Evolutionary conservation across 2,797 vertebrate genomes (phyloP), one percentile per base, ranked within the genome.

Genomic region (Rhodeus uyekii): DNA sequence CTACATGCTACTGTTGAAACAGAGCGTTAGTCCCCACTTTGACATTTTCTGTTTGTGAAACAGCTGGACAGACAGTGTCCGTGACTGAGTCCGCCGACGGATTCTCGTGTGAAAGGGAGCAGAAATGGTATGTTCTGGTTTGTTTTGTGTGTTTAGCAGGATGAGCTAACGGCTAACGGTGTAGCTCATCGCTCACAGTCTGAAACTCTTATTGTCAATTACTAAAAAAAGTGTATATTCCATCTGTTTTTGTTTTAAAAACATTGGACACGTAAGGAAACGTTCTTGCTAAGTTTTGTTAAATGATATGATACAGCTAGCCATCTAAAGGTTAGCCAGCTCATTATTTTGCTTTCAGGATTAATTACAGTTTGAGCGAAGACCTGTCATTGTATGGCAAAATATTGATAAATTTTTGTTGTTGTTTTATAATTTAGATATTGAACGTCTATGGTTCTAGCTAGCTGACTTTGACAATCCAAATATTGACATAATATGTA

Each of bases 161-260:
- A 72, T 72, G 78, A 83, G 87, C 88, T 90, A 89, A 75, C 87
- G 58, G 89, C 87, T 90, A 88, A 85, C 87, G 24, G 8, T 75
- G 53, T 68, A 64, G 75, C 32, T 84, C 13, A 50, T 48, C 19
- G 14, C 7, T 53, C 44, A 22, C 24, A 22, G 18, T 42, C 24
- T 36, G 4, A 22, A 81, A 75, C 42, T 75, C 12, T 39, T 29
- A 32, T n/a, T 80, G 67, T 63, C 55, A 72, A 9, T 72, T 63
- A 38, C 2, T 48, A 42, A 22, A 79, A 22, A 79, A 7, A 34
- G 19, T 29, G 14, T 63, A 0, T 50, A 9, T 48, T 19, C 12
- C 5, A 27, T 60, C 13, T 63, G 24, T 16, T 34, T 76, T 42
- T 32, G 19, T 34, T 29, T 39, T 58, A 13, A 27, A 46, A 46